phyloP scores from a whole-genome alignment of 2,797 vertebrate species.

The Protosalanx chinensis region DNA sequence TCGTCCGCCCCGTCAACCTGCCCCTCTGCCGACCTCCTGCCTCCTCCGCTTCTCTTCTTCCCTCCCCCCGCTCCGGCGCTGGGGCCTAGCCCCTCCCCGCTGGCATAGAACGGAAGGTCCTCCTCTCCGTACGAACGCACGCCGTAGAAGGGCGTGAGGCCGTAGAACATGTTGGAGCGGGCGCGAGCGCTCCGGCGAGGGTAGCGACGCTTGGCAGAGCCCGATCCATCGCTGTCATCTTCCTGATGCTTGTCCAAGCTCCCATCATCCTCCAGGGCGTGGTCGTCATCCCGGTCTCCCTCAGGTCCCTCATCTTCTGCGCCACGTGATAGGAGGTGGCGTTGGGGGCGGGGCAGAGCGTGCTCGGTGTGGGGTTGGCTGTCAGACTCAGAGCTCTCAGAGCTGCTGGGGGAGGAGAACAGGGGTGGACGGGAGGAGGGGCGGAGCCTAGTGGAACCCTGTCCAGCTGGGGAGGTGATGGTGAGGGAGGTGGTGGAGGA shows the following conservation, averaged over 20 bases:
- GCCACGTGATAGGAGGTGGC: slow-evolving; percentile 45
- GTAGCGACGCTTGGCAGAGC: slow-evolving; percentile 92
- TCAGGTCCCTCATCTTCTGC: slow-evolving; percentile 50
- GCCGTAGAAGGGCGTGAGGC: slow-evolving; percentile 93
- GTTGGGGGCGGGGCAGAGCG: slow-evolving; percentile 37
- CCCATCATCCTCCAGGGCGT: slow-evolving; percentile 67
- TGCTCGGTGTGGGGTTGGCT: slow-evolving; percentile 61
- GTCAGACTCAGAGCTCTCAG: slow-evolving; percentile 76
- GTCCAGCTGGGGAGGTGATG: slow-evolving; percentile 60
- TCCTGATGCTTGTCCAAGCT: slow-evolving; percentile 80
- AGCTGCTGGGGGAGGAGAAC: slow-evolving; percentile 73
- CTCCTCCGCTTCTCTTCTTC: slow-evolving; percentile 81
- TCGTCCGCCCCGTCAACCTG: slow-evolving; percentile 97
- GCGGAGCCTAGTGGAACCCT: slow-evolving; percentile 47
- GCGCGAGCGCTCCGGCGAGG: slow-evolving; percentile 94
- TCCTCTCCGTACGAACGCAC: slow-evolving; percentile 96
- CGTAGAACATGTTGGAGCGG: slow-evolving; percentile 99
- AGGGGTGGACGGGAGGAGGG: slow-evolving; percentile 56
- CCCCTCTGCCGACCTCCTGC: slow-evolving; percentile 90
- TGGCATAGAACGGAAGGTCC: slow-evolving; percentile 91
- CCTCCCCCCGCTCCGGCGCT: not conserved
- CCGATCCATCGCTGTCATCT: slow-evolving; percentile 80
- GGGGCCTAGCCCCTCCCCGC: slow-evolving; percentile 65
- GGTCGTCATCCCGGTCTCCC: slow-evolving; percentile 59
- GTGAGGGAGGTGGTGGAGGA: slow-evolving; percentile 56